Base-by-base conservation (phyloP, 1,140 invertebrate genomes). In the Macrobrachium nipponense region DNA sequence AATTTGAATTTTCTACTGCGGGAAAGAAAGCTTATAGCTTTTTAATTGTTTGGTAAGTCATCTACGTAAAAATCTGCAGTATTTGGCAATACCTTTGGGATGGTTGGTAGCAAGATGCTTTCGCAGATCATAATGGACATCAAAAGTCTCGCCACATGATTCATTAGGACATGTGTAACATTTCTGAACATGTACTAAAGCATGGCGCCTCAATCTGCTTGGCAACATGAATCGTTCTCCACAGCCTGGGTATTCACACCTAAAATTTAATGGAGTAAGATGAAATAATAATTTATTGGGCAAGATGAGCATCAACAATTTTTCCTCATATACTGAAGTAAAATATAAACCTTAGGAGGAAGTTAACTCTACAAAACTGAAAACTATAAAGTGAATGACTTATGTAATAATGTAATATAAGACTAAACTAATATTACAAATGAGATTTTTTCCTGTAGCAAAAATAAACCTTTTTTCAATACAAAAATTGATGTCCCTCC, bases 161-260 rank as follows among this genome's bases (percentile, higher is more conserved):
- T 76, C 72, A 11, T 77, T 15, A 36, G 82, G 82, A 51, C 82
- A 84, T 18, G 43, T 62, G 36, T 84, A 84, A 15, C 82, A 75
- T 17, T 36, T 77, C 36, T 64, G 62, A 20, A 58, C 36, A 10
- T 84, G 82, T 17, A 58, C 58, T 75, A 84, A n/a, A 17, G 23
- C 59, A 44, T 84, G 82, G 51, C 82, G 73, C 27, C 77, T 77
- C 60, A 84, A 44, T 17, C 36, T n/a, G 43, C 73, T 77, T 20
- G 73, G 73, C 18, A 62, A 77, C 73, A 44, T 14, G 66, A 17
- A 84, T 11, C 73, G 51, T 20, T 58, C 51, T 20, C 77, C 82
- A 77, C 82, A 84, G 12, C 51, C 82, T 23, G 82, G 82, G 73
- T 77, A 78, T 7, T 84, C 73, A 77, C 82, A 84, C 23, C 82